These are phyloP conservation scores for Anoplopoma fimbria DNA, from an alignment of 2,113 vertebrate genomes.

Conservation along the genomic window DNA sequence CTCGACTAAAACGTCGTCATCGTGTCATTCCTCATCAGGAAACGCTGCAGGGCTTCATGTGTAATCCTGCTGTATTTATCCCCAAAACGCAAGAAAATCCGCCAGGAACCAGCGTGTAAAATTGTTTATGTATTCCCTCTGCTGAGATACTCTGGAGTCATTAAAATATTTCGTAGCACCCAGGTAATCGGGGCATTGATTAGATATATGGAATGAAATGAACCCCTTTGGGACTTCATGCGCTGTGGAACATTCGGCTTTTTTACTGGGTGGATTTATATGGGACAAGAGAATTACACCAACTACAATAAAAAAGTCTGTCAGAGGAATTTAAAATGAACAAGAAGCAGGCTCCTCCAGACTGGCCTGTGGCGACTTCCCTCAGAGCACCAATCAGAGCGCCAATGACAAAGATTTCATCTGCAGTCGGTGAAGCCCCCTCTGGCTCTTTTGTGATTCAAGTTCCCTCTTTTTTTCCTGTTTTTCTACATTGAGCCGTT, in stretches of 20 bases:
- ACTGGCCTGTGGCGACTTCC: conserved; percentile 44
- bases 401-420: conserved; percentile 60
- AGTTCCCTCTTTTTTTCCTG: background rate
- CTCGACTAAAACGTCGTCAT: conserved; percentile 52
- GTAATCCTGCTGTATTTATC: conserved; percentile 29
- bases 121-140: conserved; percentile 13
- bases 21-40: conserved; percentile 48
- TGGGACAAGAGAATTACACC: conserved; percentile 2
- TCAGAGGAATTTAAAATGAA: conserved; percentile 57
- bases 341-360: conserved; percentile 35
- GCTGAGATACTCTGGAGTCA: conserved; percentile 24
- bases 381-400: conserved; percentile 39
- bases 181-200: conserved; percentile 36
- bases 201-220: conserved; percentile 9
- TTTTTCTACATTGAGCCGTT: conserved; percentile 8
- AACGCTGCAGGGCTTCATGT: conserved; percentile 19
- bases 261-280: conserved; percentile 32
- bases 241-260: background rate
- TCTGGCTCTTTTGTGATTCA: conserved; percentile 32
- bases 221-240: background rate
- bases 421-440: conserved; percentile 51
- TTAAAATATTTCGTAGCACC: conserved; percentile 36
- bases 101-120: conserved; percentile 10
- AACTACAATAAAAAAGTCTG: conserved; percentile 8
- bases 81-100: background rate